Conservation (phyloP, 2,113 vertebrate species). For the Oxygymnocypris stewartii region DNA sequence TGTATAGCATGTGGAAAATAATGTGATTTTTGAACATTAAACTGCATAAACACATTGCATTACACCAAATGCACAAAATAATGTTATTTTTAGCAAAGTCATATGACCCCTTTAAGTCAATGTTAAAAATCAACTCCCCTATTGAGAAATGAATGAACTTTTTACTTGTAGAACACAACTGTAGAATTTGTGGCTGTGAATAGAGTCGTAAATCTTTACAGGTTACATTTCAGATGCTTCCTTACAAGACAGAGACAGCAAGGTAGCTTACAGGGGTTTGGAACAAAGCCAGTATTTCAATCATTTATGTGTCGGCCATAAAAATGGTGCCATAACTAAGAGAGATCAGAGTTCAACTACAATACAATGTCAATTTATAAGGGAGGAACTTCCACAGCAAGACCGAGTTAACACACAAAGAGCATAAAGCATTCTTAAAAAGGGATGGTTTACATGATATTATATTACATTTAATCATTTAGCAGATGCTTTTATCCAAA, state of each 20-base stretch:
- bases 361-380: constrained; percentile 19
- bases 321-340: neutral
- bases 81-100: no score
- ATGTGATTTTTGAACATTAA: no score
- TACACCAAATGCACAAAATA: no score
- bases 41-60: no score
- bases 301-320: neutral
- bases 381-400: neutral
- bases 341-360: constrained; percentile 31
- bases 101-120: no score
- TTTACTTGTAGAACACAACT: neutral
- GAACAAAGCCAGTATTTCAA: neutral
- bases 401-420: neutral
- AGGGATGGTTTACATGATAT: neutral
- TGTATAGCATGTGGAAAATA: no score
- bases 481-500: no score
- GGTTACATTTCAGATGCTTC: neutral
- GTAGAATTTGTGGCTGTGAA: neutral
- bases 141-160: neutral
- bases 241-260: neutral
- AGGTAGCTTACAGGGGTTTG: neutral
- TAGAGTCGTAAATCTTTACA: neutral
- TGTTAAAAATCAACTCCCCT: neutral
- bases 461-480: no score
- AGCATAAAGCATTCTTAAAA: neutral